A percentile compares a stretch with the other conserved stretches of the same genome.
Conservation (phyloP, 2,113 vertebrate genomes). For the Aphyosemion australe region DNA sequence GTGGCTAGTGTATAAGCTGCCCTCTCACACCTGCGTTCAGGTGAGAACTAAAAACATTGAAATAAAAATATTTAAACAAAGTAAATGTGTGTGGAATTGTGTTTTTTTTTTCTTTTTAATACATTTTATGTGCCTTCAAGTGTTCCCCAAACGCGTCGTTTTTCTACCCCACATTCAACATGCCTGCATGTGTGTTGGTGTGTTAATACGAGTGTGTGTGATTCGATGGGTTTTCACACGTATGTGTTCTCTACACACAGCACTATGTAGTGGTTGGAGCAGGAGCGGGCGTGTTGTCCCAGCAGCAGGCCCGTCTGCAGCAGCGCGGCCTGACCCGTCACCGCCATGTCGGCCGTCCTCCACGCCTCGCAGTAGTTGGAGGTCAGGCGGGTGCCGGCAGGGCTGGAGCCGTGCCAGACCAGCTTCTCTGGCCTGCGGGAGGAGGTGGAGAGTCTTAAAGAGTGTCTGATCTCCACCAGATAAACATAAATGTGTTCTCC, state of each 20-base stretch:
- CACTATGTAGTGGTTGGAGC: conserved; percentile 87
- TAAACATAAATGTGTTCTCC: no score
- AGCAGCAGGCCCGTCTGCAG: conserved; percentile 86
- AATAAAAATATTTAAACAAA: not conserved
- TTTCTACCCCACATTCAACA: conserved; percentile 17
- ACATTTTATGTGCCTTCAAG: conserved; percentile 41
- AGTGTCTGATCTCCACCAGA: no score
- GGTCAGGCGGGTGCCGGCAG: conserved; percentile 83
- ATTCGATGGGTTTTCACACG: conserved; percentile 74
- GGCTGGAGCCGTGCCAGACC: conserved; percentile 90
- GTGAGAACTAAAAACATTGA: not conserved
- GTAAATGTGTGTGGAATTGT: not conserved
- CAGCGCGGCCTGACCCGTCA: conserved; percentile 85
- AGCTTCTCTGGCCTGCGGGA: conserved; percentile 89
- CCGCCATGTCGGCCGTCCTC: conserved; percentile 80
- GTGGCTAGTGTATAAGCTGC: not conserved
- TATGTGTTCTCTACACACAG: conserved; percentile 96
- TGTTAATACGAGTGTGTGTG: not conserved
- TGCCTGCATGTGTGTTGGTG: conserved; percentile 21
- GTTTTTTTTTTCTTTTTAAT: conserved; percentile 3
- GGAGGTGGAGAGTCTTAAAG: not conserved
- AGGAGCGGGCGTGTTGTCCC: conserved; percentile 87
- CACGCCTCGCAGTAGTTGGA: conserved; percentile 93
- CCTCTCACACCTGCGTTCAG: not conserved
- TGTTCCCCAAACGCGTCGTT: conserved; percentile 30